Base-by-base conservation (phyloP, 2,113 vertebrate genomes). In the Campylorhamphus procurvoides region DNA sequence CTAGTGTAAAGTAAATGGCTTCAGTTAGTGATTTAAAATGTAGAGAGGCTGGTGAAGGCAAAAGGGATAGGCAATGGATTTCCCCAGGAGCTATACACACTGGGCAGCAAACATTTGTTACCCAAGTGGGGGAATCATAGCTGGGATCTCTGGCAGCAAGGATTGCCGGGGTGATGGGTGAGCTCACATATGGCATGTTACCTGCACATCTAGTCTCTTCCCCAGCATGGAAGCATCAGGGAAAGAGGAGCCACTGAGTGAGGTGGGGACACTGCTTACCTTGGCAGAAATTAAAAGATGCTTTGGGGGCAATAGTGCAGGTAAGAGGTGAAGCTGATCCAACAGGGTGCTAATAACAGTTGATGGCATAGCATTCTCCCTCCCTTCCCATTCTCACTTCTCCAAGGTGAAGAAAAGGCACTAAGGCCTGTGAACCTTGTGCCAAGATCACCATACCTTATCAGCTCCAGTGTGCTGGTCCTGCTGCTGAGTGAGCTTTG, bases 151-250 rank as follows among this genome's bases (percentile, higher is more conserved):
- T 1, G 4, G 55, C 64, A 81, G 44, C 33, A 55, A 76, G 33
- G 15, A 18, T 42, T 84, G 69, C 39, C 49, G 22, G 77, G 74
- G 22, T 16, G 17, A 19, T 33, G 37, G 17, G 17, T 35, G 28
- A 77, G 63, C 37, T 87, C 19, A 28, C 9, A 6, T 35, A 10
- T 27, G 27, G 19, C 12, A 6, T 2, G 3, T n/a, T 79, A 76
- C 29, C 71, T 81, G 68, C 39, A 27, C 8, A 44, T 87, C 39
- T 44, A 44, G 14, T 63, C n/a, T 87, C 24, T 63, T 15, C 31
- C 7, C 16, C 15, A 37, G 24, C 1, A 0, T 29, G 0, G 0
- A 53, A 58, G 23, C 5, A 5, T 35, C 58, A 52, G 52, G 35
- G 42, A 11, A 82, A 74, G 50, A 64, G 24, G 22, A 72, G 6